These are phyloP conservation scores for Gouania willdenowi DNA, from an alignment of 2,797 vertebrate genomes.

Conservation along the genomic window DNA sequence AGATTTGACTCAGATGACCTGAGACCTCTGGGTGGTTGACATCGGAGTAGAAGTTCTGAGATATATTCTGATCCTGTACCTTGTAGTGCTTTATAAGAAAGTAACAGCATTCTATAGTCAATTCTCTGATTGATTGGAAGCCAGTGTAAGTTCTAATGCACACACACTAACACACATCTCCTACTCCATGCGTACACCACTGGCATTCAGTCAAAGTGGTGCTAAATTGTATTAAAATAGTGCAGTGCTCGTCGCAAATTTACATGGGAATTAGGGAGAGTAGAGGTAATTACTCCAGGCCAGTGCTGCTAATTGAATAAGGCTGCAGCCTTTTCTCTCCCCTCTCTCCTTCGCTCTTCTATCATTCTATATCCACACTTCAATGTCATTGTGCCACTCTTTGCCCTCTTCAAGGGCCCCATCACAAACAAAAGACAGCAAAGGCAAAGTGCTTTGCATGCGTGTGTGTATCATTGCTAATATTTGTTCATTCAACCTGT, in stretches of 20 bases:
- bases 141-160: conserved; percentile 6
- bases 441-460: conserved; percentile 12
- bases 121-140: too few species aligned
- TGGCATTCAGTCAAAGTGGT: conserved; percentile 69
- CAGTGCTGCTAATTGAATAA: conserved; percentile 73
- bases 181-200: conserved; percentile 38
- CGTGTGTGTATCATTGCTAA: conserved; percentile 1
- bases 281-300: conserved; percentile 73
- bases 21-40: too few species aligned
- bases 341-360: conserved; percentile 52
- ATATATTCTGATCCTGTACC: too few species aligned
- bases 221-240: conserved; percentile 77
- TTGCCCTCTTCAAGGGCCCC: conserved; percentile 59
- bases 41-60: too few species aligned
- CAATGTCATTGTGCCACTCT: conserved; percentile 68
- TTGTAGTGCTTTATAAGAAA: too few species aligned
- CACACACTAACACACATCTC: conserved; percentile 18
- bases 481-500: conserved; percentile 23
- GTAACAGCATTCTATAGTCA: too few species aligned
- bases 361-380: conserved; percentile 49
- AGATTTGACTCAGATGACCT: too few species aligned
- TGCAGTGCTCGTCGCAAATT: conserved; percentile 73
- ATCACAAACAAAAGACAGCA: conserved; percentile 19
- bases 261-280: conserved; percentile 76
- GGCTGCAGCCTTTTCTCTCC: conserved; percentile 64